Evolutionary conservation across 2,113 vertebrate genomes (phyloP).

Genomic region (Zapus hudsonius): DNA sequence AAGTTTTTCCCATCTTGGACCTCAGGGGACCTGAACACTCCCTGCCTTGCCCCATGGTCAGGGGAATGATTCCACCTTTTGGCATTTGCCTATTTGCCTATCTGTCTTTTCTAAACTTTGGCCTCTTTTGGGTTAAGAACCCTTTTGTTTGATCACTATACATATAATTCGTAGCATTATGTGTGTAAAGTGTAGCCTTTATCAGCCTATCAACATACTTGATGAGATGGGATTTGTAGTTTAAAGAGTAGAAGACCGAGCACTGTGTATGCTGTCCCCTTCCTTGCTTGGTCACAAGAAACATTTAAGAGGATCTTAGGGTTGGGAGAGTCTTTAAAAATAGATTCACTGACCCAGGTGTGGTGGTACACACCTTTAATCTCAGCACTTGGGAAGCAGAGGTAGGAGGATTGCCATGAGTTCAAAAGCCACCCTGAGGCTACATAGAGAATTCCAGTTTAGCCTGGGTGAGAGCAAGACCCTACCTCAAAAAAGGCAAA

Average conservation of each 20-base stretch:
- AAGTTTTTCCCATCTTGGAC: background rate
- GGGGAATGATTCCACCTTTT: background rate
- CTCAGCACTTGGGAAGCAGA: no score
- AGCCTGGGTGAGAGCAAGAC: no score
- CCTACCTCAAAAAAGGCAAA: no score
- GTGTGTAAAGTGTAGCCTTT: background rate
- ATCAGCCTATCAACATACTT: background rate
- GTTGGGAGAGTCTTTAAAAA: background rate
- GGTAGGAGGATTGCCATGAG: no score
- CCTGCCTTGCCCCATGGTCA: background rate
- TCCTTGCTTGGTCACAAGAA: conserved; percentile 1
- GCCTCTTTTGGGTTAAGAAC: background rate
- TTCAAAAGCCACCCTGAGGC: no score
- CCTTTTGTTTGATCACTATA: background rate
- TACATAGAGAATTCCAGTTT: no score
- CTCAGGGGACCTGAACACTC: background rate
- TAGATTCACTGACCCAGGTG: background rate
- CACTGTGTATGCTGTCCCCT: background rate
- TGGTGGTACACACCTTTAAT: no score
- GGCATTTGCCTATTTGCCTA: background rate
- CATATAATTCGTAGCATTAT: background rate
- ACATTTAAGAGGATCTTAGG: conserved; percentile 1
- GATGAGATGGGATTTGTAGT: background rate
- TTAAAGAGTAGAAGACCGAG: background rate
- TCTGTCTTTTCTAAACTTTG: background rate